Evolutionary conservation across 2,888 invertebrate genomes (phyloP).

Genomic region (Pedicia rivosa): DNA sequence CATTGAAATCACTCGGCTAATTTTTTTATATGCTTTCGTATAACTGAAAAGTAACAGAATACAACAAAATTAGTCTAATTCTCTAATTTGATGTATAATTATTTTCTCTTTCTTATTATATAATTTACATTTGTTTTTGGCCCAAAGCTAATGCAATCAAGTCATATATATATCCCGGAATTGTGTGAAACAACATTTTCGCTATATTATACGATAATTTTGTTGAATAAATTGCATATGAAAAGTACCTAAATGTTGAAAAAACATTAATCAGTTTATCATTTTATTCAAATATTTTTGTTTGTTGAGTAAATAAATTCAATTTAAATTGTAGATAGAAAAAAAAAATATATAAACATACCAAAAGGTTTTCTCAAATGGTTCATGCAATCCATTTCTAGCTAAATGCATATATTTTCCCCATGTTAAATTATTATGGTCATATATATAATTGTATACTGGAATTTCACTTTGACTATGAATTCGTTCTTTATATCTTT

Average conservation of each 20-base stretch:
- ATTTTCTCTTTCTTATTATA: not conserved
- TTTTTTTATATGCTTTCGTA: slow-evolving; percentile 26
- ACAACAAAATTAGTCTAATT: not conserved
- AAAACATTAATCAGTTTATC: not conserved
- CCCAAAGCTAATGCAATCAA: slow-evolving; percentile 29
- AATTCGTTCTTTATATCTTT: not conserved
- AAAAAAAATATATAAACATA: slow-evolving; percentile 18
- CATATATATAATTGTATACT: slow-evolving; percentile 31
- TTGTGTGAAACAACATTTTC: slow-evolving; percentile 28
- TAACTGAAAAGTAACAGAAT: slow-evolving; percentile 17
- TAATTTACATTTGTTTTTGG: slow-evolving; percentile 30
- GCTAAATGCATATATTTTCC: slow-evolving; percentile 30
- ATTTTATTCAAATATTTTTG: not conserved
- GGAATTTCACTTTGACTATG: slow-evolving; percentile 21
- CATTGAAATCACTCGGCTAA: slow-evolving; percentile 28
- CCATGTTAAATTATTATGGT: slow-evolving; percentile 30
- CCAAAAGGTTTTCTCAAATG: slow-evolving; percentile 31
- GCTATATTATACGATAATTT: slow-evolving; percentile 27
- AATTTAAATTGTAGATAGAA: slow-evolving; percentile 3
- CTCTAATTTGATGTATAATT: not conserved
- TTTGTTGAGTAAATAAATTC: not conserved
- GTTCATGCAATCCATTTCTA: slow-evolving; percentile 28
- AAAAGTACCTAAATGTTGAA: slow-evolving; percentile 27
- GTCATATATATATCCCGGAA: slow-evolving; percentile 32
- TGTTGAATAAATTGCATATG: slow-evolving; percentile 31